Evolutionary conservation across 2,888 invertebrate genomes (phyloP).

Genomic region (Arge pagana): DNA sequence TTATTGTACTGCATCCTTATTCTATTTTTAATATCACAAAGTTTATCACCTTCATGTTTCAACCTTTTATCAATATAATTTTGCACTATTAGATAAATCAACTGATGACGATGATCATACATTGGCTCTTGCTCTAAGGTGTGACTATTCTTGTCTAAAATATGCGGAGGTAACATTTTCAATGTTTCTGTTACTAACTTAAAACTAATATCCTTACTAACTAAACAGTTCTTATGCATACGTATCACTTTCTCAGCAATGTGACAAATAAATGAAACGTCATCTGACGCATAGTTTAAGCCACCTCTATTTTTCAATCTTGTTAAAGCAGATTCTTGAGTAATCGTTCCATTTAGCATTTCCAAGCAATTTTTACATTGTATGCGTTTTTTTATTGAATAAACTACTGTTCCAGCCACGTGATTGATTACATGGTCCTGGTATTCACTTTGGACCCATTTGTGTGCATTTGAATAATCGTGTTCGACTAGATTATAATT

Average conservation of each 20-base stretch:
- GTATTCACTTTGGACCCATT: constrained; percentile 19
- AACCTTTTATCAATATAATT: constrained; percentile 6
- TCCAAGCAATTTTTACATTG: constrained; percentile 20
- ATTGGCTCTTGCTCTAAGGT: constrained; percentile 13
- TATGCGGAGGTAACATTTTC: constrained; percentile 15
- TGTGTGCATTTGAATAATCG: constrained; percentile 10
- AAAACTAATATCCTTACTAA: constrained; percentile 4
- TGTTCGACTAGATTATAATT: constrained; percentile 1
- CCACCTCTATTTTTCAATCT: constrained; percentile 23
- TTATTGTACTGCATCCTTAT: not conserved
- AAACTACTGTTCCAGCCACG: constrained; percentile 19
- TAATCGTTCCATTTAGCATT: constrained; percentile 5
- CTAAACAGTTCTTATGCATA: not conserved
- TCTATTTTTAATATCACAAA: not conserved
- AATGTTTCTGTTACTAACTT: constrained; percentile 17
- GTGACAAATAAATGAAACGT: constrained; percentile 16
- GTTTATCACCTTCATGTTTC: constrained; percentile 3
- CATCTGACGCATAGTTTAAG: constrained; percentile 21
- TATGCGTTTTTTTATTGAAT: constrained; percentile 16
- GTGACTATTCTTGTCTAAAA: constrained; percentile 19
- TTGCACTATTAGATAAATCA: constrained; percentile 13
- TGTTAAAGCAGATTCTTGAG: constrained; percentile 12
- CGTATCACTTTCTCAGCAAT: constrained; percentile 17
- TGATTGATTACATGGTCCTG: constrained; percentile 20
- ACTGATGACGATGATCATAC: constrained; percentile 15